Evolutionary conservation across 2,113 vertebrate genomes (phyloP), one percentile per base, ranked within the genome.

Genomic region (Vombatus ursinus): DNA sequence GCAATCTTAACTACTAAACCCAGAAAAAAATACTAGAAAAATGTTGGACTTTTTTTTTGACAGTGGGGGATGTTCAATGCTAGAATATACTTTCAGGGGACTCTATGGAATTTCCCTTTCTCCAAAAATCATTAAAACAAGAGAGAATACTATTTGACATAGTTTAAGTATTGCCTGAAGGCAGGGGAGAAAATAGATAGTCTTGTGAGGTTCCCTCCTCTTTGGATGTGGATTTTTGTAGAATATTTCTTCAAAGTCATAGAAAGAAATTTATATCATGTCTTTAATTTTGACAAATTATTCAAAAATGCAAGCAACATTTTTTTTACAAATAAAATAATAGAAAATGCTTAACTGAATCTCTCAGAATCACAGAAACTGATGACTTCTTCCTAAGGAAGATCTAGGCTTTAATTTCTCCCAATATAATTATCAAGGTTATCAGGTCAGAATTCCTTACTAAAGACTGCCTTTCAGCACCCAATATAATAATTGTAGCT

Each of bases 171-270:
- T 90, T 95, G 68, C 19, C 31, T 92, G 19, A 96, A 95, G 26
- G 11, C 12, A 49, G 90, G 3, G 52, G 48, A 90, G 90, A 95
- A 22, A 90, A 84, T 51, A 23, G 50, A 61, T 57, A 37, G 16
- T 0, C 0, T 93, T 95, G 51, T 26, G 94, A 96, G 48, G 12
- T 2, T 68, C 11, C 94, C 91, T 95, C 48, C 12, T 92, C 28
- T 53, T 91, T 92, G 84, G 91, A 93, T 53, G 16, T 11, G 31
- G 0, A 68, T 90, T 94, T 94, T 84, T 44, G n/a, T 37, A 47
- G 50, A 48, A 57, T 47, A 84, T 93, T 23, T 89, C 92, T 95
- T 2, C 84, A 96, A 95, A 97, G 1, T 47, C 92, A 37, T 93
- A 48, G 19, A 57, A 28, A 89, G 5, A 23, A 24, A 90, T 8